A percentile compares a stretch with the other conserved stretches of the same genome.
These are phyloP conservation scores for Probosciger aterrimus DNA, from an alignment of 2,113 vertebrate genomes.

Conservation along the genomic window DNA sequence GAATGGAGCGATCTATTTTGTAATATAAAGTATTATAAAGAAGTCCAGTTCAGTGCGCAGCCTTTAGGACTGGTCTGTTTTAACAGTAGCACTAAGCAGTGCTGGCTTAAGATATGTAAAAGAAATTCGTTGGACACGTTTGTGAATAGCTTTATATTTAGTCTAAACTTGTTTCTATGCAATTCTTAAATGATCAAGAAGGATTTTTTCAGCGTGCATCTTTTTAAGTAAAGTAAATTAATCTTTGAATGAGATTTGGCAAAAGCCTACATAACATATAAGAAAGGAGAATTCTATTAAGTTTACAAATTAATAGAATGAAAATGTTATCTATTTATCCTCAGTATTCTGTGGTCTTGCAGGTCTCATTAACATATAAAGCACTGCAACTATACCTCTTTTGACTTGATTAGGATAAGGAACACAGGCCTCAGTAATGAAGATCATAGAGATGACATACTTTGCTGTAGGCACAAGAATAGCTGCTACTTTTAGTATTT, in stretches of 20 bases:
- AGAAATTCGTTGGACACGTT: not conserved
- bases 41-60: not conserved
- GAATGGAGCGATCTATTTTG: not conserved
- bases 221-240: not conserved
- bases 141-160: not conserved
- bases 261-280: not conserved
- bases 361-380: not conserved
- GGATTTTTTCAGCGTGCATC: not conserved
- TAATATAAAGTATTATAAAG: not conserved
- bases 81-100: not conserved
- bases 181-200: not conserved
- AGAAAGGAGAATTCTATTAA: not conserved
- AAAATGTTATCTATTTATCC: not conserved
- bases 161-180: not conserved
- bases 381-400: not conserved
- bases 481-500: not conserved
- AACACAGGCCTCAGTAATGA: not conserved
- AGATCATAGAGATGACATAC: not conserved
- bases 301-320: not conserved
- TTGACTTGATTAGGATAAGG: not conserved
- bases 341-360: not conserved
- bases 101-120: not conserved
- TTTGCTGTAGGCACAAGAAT: not conserved
- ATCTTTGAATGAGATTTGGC: not conserved
- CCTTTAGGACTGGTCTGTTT: not conserved